Conservation (phyloP, 2,888 invertebrate species). For the Brenthis ino region DNA sequence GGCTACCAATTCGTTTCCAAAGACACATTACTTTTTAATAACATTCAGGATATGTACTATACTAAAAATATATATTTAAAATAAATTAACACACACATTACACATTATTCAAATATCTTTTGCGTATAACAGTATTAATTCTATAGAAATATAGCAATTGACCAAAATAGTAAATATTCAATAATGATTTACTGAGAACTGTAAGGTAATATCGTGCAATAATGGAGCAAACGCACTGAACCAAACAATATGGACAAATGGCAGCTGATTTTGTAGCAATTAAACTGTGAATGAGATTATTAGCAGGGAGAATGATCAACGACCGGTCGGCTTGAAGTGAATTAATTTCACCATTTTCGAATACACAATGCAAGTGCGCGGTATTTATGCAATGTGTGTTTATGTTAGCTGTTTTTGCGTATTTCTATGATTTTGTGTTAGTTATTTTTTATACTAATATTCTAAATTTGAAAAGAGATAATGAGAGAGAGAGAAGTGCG, state of each 20-base stretch:
- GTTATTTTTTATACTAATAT: too few species aligned
- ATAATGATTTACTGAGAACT: constrained; percentile 21
- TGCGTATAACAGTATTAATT: too few species aligned
- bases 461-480: too few species aligned
- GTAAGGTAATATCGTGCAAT: constrained; percentile 29
- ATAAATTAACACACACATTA: too few species aligned
- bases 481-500: too few species aligned
- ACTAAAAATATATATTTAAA: too few species aligned
- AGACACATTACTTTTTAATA: too few species aligned
- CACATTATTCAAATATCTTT: too few species aligned
- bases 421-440: too few species aligned
- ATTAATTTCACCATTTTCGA: constrained; percentile 43
- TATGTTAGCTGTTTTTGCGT: too few species aligned
- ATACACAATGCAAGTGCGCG: not conserved
- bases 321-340: constrained; percentile 41
- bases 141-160: not conserved
- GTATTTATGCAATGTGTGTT: not conserved
- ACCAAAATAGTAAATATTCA: constrained; percentile 14
- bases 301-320: constrained; percentile 47
- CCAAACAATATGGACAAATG: constrained; percentile 46
- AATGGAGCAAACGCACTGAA: constrained; percentile 30
- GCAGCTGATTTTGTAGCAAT: constrained; percentile 59
- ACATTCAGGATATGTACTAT: too few species aligned
- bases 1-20: too few species aligned
- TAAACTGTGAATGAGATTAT: constrained; percentile 50